Evolutionary conservation across 2,113 vertebrate species (phyloP).

Genomic region (Clarias gariepinus): DNA sequence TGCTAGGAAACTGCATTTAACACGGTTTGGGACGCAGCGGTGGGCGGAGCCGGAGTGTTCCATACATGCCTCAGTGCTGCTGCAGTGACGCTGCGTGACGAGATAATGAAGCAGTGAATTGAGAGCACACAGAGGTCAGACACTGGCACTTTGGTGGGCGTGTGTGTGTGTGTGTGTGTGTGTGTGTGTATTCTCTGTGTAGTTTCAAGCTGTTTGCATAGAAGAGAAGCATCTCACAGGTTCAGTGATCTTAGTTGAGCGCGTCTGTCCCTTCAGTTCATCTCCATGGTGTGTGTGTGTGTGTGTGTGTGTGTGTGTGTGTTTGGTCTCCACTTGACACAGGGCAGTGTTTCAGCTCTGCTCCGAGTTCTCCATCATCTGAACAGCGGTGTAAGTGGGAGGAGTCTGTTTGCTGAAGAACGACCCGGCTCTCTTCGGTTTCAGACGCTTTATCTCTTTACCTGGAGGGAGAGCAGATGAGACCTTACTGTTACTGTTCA

Average conservation of each 20-base stretch:
- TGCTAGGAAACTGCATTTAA: not conserved
- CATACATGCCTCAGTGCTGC: not conserved
- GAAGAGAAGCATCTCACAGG: not conserved
- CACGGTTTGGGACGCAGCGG: not conserved
- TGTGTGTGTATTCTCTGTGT: not conserved
- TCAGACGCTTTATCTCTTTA: conserved; percentile 85
- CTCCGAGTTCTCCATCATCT: conserved; percentile 77
- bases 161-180: too few species aligned
- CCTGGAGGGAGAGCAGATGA: conserved; percentile 65
- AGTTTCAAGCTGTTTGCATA: conserved; percentile 44
- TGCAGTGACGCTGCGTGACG: not conserved
- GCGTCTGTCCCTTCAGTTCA: conserved; percentile 56
- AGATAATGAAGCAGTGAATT: not conserved
- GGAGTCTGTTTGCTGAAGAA: conserved; percentile 82
- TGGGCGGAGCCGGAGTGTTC: not conserved
- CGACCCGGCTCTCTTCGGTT: conserved; percentile 84
- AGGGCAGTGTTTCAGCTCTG: conserved; percentile 73
- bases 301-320: conserved; percentile 39
- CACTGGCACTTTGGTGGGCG: not conserved
- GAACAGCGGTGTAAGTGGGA: conserved; percentile 78
- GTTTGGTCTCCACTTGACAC: conserved; percentile 68
- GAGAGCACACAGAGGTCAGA: not conserved
- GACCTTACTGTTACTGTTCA: not conserved
- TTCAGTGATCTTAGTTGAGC: conserved; percentile 66
- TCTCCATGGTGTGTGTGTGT: conserved; percentile 27